Evolutionary conservation across 2,888 invertebrate genomes (phyloP), one percentile per base, ranked within the genome.

Genomic region (Lingula anatina): DNA sequence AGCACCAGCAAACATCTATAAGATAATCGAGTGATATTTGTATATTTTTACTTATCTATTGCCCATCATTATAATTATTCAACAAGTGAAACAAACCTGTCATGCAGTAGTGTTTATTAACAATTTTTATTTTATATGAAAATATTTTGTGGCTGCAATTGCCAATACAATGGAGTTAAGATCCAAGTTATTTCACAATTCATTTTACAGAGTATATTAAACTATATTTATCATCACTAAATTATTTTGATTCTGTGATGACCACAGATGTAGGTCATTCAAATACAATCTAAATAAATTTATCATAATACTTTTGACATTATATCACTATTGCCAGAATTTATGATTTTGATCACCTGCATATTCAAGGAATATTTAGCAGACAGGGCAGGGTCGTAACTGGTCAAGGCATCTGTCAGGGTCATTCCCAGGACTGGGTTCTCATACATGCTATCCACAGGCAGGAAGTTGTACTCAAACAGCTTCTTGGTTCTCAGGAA

Each of bases 391-490:
- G 76, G 75, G 49, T 78, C 78, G 59, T 72, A 75, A 65, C 69
- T 68, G 26, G 74, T 74, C 3, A 79, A 47, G 39, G 65, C 63
- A 31, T 71, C 64, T 12, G 66, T 71, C 37, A 70, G 56, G 39
- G 70, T 62, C 48, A 65, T 64, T 39, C 69, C 68, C 28, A 67
- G 65, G n/a, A 70, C 49, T 3, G 78, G 78, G 50, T 74, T 71
- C 7, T 55, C 50, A 49, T 71, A 68, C 52, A 50, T 82, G 75
- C 82, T 82, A 56, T 82, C 81, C 25, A 83, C 66, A 0, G 83
- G 77, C 20, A 84, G 61, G 46, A 88, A 82, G 36, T 85, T 78
- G 67, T 86, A 84, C 60, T 85, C 82, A 65, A 83, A 82, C 18
- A 88, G 70, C n/a, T 83, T 78, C 58, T 86, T 84, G 56, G 68